Percentiles rank a stretch among this genome's conserved stretches.
Evolutionary conservation across 2,113 vertebrate species (phyloP).

Genomic region (Lathamus discolor): DNA sequence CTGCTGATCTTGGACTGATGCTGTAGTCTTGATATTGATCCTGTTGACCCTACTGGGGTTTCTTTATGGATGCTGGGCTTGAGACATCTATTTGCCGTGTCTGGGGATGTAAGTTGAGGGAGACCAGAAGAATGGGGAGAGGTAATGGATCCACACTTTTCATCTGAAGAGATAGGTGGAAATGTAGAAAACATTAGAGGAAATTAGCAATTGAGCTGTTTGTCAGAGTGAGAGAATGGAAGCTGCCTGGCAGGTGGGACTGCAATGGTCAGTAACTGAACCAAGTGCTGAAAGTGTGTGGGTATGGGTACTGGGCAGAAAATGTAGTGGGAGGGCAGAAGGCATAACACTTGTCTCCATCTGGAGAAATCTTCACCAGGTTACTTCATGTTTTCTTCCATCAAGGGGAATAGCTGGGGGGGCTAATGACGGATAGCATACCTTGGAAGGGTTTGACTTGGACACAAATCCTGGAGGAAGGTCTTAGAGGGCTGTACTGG

Average conservation of each 20-base stretch:
- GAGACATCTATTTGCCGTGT: not conserved
- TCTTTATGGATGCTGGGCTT: not conserved
- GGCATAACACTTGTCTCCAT: not conserved
- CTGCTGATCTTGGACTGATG: not conserved
- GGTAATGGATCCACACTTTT: accelerated
- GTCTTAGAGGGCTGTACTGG: not conserved
- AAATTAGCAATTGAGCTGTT: not conserved
- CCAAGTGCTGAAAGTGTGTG: not conserved
- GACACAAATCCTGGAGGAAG: not conserved
- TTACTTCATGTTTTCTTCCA: not conserved
- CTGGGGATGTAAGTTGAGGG: not conserved
- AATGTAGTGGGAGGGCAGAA: not conserved
- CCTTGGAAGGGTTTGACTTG: not conserved
- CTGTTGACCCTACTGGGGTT: not conserved
- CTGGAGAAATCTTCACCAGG: not conserved
- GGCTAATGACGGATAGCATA: not conserved
- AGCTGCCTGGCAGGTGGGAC: not conserved
- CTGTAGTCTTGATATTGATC: not conserved
- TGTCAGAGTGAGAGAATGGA: not conserved
- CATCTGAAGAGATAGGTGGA: not conserved
- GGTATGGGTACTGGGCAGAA: not conserved
- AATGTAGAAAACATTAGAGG: not conserved
- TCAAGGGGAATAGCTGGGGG: not conserved
- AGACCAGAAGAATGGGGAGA: not conserved
- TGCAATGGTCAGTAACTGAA: not conserved